A percentile compares a stretch with the other conserved stretches of the same genome.
These are phyloP conservation scores for Larimichthys crocea DNA, from an alignment of 2,113 vertebrate genomes.

Conservation along the genomic window DNA sequence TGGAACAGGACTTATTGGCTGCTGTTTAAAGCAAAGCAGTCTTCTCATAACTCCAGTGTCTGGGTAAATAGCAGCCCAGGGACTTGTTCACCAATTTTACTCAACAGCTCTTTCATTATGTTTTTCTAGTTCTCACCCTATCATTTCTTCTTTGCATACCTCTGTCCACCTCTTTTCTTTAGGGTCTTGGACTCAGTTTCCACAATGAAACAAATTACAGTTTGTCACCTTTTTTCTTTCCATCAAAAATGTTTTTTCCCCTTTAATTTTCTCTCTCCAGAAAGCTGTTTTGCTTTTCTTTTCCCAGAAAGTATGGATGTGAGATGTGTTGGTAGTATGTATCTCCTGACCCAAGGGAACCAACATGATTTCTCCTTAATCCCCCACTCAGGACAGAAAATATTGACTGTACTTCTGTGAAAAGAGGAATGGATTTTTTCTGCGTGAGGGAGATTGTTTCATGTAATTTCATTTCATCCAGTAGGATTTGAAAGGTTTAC, in stretches of 20 bases:
- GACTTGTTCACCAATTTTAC: neutral
- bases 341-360: neutral
- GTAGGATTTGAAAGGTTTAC: slow-evolving; percentile 8
- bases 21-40: neutral
- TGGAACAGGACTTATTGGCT: slow-evolving; percentile 24
- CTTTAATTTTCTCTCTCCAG: too few species aligned
- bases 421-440: neutral
- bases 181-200: neutral
- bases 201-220: neutral
- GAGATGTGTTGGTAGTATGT: neutral
- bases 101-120: neutral
- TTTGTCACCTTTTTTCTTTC: neutral
- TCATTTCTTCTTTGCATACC: neutral
- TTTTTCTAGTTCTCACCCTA: neutral
- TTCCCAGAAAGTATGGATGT: neutral
- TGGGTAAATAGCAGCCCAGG: slow-evolving; percentile 30
- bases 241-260: too few species aligned
- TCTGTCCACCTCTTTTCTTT: neutral
- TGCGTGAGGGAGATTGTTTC: neutral
- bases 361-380: neutral
- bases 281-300: too few species aligned
- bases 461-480: neutral
- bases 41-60: slow-evolving; percentile 35
- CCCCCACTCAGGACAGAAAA: neutral
- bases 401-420: neutral